Conservation (phyloP, 2,888 invertebrate species). For the Leptinotarsa tumamoca region DNA sequence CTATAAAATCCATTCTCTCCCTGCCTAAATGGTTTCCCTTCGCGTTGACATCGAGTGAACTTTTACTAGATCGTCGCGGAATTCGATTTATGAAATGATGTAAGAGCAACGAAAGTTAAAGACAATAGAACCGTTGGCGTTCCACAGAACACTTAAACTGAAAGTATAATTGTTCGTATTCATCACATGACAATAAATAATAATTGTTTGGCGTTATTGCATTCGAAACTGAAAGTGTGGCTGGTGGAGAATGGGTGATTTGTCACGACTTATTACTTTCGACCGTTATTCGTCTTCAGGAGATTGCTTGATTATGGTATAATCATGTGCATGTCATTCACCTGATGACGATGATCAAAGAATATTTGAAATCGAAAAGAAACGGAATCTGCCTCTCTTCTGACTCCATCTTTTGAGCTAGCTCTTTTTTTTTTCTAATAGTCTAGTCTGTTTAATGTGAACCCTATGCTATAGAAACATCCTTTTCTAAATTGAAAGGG, state of each 20-base stretch:
- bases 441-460: no score
- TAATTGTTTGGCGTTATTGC: slow-evolving; percentile 22
- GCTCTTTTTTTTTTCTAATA: no score
- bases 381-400: no score
- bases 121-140: slow-evolving; percentile 19
- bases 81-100: slow-evolving; percentile 20
- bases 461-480: no score
- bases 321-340: no score
- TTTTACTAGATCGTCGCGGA: slow-evolving; percentile 6
- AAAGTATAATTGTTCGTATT: slow-evolving; percentile 34
- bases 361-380: no score
- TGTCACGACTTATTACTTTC: slow-evolving; percentile 16
- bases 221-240: slow-evolving; percentile 20
- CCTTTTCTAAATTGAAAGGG: no score
- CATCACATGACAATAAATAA: slow-evolving; percentile 28
- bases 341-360: no score
- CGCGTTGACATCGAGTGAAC: slow-evolving; percentile 5
- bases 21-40: background rate
- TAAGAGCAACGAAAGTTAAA: slow-evolving; percentile 24
- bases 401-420: no score
- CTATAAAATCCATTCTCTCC: background rate
- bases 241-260: slow-evolving; percentile 12
- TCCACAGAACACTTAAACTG: slow-evolving; percentile 20
- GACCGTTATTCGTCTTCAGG: background rate
- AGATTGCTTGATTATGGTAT: no score